Base-by-base conservation (phyloP, 2,797 vertebrate genomes). In the Gymnothorax reevesii region DNA sequence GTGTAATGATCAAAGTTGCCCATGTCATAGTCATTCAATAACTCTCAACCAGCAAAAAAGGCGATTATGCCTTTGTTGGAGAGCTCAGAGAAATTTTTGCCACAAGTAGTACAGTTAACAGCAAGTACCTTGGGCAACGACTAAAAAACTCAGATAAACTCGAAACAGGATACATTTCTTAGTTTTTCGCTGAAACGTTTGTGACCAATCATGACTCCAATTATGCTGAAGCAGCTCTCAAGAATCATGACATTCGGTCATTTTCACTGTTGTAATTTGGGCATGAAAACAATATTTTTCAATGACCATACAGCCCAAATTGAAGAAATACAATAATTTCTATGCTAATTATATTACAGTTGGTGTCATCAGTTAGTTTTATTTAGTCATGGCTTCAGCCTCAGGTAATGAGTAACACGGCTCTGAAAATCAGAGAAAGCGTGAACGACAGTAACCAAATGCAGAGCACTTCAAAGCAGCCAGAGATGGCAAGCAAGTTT, bases 361-460 rank as follows among this genome's bases (percentile, higher is more conserved):
- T 7, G 22, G 20, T 25, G 22, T 17, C 10, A 55, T 55, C 49
- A 25, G 22, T 54, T 55, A 22, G 77, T 80, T 80, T 7, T 22
- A 7, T 54, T 80, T 80, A 54, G 49, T 54, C 77, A 54, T 55
- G 77, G 77, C 49, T 52, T 52, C 55, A n/a, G 20, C 15, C 77
- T 54, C 10, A 54, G 77, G 77, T 49, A 22, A 80, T 55, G 55
- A 22, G 42, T 8, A 79, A 1, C 2, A 6, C 15, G 10, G 49
- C 22, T 9, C 52, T 80, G 20, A 52, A 49, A 6, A 77, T 52
- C 17, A 77, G 3, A 71, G 22, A 55, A 59, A 60, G 82, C 55
- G 17, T 83, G 82, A 60, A 59, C n/a, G 60, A 83, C 20, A 62
- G 59, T 25, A 27, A 83, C 82, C 82, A 83, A 27, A 83, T 83